Evolutionary conservation across 2,113 vertebrate species (phyloP), one percentile per base, ranked within the genome.

Genomic region (Cygnus buccinator): DNA sequence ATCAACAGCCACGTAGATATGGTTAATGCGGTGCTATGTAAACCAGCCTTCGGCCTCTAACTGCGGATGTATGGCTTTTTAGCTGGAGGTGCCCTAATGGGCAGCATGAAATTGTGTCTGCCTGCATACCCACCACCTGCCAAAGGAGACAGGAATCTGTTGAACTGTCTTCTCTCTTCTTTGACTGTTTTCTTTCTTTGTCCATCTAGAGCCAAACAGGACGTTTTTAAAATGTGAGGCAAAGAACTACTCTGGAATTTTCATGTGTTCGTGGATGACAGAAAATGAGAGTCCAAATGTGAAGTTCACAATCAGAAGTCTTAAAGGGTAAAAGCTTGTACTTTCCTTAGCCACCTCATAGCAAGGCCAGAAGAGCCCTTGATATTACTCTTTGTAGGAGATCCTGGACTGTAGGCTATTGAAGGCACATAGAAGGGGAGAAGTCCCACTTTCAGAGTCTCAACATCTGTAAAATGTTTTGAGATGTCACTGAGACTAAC

Each of bases 191-290:
- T 85, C 37, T 95, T 89, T 59, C 93, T 96, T 73, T 95, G 85
- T 82, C 46, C 68, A 23, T 66, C 10, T 59, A 98, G 98, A 97
- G 23, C 87, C 95, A 65, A 94, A 91, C 21, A 77, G 52, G 70
- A 96, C 92, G 10, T 98, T 97, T 95, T 35, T 98, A 87, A 98
- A 97, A 93, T 98, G 98, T 19, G 96, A 98, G 52, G 97, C 98
- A 65, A 97, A 96, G 82, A 98, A 97, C 94, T 98, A 98, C 91
- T 98, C 98, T 18, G 98, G 98, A 73, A 97, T 35, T 93, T 98
- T 98, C 89, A 85, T 76, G 2, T 98, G 98, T 91, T 98, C 96
- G 66, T 98, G 98, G 98, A 97, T 98, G 97, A 98, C 97, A 13
- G 96, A 95, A 80, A 78, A 95, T 82, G 96, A 83, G n/a, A 97